Evolutionary conservation across 2,113 vertebrate species (phyloP).

Genomic region (Collichthys lucidus): DNA sequence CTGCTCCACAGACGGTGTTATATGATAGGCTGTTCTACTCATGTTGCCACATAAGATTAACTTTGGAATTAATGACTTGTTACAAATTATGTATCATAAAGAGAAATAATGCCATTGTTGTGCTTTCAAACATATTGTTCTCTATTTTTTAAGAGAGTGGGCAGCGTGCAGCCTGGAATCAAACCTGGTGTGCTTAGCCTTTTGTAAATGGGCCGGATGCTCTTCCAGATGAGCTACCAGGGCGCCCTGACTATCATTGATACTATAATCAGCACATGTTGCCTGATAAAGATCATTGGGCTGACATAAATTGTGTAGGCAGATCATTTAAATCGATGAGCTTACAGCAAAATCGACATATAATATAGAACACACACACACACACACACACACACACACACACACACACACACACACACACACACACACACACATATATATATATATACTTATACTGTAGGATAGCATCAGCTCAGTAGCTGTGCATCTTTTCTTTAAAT

Average conservation of each 20-base stretch:
- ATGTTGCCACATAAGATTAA: constrained; percentile 53
- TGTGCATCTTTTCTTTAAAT: not conserved
- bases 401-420: too few relatives aligned
- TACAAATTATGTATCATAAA: constrained; percentile 47
- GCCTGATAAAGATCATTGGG: not conserved
- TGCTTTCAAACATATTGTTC: constrained; percentile 29
- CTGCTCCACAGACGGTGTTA: constrained; percentile 49
- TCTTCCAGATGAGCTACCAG: too few relatives aligned
- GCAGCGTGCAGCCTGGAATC: too few relatives aligned
- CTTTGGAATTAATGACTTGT: constrained; percentile 42
- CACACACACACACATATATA: too few relatives aligned
- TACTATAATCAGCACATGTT: not conserved
- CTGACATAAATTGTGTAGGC: not conserved
- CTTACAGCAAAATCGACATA: not conserved
- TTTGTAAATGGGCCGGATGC: too few relatives aligned
- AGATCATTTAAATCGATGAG: not conserved
- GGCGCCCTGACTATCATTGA: not conserved
- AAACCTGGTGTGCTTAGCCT: too few relatives aligned
- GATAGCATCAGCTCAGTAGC: not conserved
- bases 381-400: too few relatives aligned
- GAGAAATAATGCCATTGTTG: constrained; percentile 20
- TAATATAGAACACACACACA: too few relatives aligned
- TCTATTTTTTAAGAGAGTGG: not conserved
- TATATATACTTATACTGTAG: too few relatives aligned
- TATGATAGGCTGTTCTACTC: constrained; percentile 38